These are phyloP conservation scores for Zaprionus lachaisei DNA, from an alignment of 1,140 invertebrate species.

Conservation along the genomic window DNA sequence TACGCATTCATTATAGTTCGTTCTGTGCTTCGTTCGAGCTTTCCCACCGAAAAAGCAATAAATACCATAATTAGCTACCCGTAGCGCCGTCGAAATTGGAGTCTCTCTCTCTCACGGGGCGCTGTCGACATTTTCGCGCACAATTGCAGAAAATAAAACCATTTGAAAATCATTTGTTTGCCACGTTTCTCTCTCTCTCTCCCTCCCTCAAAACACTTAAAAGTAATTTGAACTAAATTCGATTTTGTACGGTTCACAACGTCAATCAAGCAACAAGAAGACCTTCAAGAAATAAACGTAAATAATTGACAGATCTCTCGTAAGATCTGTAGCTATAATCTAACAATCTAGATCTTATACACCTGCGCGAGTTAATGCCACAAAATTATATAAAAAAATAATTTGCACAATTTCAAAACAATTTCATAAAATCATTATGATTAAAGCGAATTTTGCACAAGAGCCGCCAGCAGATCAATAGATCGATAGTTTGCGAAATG, in stretches of 20 bases:
- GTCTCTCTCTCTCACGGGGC: constrained; percentile 43
- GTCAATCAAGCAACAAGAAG: constrained; percentile 71
- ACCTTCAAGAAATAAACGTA: constrained; percentile 31
- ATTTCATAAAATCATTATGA: constrained; percentile 45
- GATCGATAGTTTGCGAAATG: constrained; percentile 17
- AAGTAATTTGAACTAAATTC: constrained; percentile 80
- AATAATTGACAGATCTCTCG: constrained; percentile 2
- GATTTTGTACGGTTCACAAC: constrained; percentile 63
- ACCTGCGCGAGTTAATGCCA: constrained; percentile 50
- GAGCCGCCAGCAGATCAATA: constrained; percentile 30
- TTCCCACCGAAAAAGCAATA: constrained; percentile 51
- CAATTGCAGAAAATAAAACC: constrained; percentile 18
- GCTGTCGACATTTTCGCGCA: constrained; percentile 53
- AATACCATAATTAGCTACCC: constrained; percentile 48
- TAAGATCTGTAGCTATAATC: constrained; percentile 38
- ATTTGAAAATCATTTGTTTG: constrained; percentile 45
- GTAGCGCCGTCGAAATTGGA: constrained; percentile 23
- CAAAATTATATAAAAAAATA: constrained; percentile 61
- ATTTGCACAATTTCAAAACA: constrained; percentile 66
- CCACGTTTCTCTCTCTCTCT: constrained; percentile 41
- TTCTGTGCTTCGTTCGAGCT: constrained; percentile 19
- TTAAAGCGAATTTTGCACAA: constrained; percentile 37
- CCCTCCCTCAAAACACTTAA: constrained; percentile 55
- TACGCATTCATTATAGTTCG: constrained; percentile 52
- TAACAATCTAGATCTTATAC: constrained; percentile 56